These are phyloP conservation scores for Melanitta fusca DNA, from an alignment of 2,797 vertebrate species.

Conservation along the genomic window DNA sequence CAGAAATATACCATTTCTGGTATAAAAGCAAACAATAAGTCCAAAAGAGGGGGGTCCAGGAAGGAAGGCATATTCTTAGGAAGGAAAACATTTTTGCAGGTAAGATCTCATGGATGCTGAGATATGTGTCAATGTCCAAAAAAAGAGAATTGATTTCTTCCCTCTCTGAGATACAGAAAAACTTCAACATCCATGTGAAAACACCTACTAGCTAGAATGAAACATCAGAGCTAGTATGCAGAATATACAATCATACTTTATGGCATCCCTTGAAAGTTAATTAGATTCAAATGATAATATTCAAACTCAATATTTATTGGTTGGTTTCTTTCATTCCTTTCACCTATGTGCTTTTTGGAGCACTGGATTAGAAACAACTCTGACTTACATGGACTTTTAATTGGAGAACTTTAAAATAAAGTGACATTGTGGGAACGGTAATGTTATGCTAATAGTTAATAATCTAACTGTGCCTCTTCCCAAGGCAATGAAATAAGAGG, in stretches of 20 bases:
- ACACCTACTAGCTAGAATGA: not conserved
- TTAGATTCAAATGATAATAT: not conserved
- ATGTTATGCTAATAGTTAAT: constrained; percentile 5
- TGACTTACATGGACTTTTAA: constrained; percentile 1
- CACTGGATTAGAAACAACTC: not conserved
- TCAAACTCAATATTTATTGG: not conserved
- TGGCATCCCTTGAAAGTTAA: not conserved
- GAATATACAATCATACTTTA: not conserved
- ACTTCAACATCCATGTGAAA: not conserved
- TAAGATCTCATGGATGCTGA: not conserved
- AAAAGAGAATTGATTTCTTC: not conserved
- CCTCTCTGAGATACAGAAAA: not conserved
- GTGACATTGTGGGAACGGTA: not conserved
- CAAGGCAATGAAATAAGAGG: not conserved
- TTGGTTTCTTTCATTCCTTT: not conserved
- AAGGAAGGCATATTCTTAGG: not conserved
- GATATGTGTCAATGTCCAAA: not conserved
- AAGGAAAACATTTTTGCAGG: not conserved
- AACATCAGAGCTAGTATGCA: not conserved
- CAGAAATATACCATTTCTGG: not conserved
- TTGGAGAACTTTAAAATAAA: not conserved
- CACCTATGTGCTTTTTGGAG: not conserved
- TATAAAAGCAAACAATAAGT: not conserved
- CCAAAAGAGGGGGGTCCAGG: not conserved
- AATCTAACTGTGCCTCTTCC: not conserved